These are phyloP conservation scores for Leptogaster cylindrica DNA, from an alignment of 2,888 invertebrate species.

Conservation along the genomic window DNA sequence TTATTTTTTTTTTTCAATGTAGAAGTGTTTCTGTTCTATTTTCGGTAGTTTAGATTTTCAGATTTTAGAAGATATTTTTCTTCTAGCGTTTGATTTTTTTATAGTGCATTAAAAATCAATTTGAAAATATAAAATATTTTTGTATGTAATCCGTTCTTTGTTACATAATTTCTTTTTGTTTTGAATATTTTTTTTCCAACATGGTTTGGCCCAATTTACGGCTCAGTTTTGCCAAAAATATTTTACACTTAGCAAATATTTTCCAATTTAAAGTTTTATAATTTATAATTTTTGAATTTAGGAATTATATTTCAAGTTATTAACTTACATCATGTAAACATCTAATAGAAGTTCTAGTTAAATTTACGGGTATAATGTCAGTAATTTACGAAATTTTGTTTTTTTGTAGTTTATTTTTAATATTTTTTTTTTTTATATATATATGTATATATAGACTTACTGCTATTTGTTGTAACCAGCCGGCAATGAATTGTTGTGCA, in stretches of 20 bases:
- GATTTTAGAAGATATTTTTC: too few species aligned
- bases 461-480: neutral
- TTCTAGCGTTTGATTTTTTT: neutral
- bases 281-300: neutral
- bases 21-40: too few species aligned
- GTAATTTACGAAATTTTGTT: conserved; percentile 8
- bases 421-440: too few species aligned
- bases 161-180: neutral
- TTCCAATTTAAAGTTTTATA: conserved; percentile 10
- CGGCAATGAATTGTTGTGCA: conserved; percentile 26
- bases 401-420: conserved; percentile 21
- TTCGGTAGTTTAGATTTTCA: too few species aligned
- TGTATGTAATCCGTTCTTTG: neutral
- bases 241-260: conserved; percentile 19
- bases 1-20: too few species aligned
- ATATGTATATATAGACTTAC: too few species aligned
- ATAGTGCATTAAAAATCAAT: too few species aligned
- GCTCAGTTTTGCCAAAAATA: too few species aligned
- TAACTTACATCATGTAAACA: conserved; percentile 28
- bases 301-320: conserved; percentile 19
- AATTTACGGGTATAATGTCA: conserved; percentile 24
- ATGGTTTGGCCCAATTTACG: too few species aligned
- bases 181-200: conserved; percentile 4
- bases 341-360: conserved; percentile 32
- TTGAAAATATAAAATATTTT: too few species aligned